Evolutionary conservation across 2,113 vertebrate genomes (phyloP).

Genomic region (Oxyruncus cristatus): DNA sequence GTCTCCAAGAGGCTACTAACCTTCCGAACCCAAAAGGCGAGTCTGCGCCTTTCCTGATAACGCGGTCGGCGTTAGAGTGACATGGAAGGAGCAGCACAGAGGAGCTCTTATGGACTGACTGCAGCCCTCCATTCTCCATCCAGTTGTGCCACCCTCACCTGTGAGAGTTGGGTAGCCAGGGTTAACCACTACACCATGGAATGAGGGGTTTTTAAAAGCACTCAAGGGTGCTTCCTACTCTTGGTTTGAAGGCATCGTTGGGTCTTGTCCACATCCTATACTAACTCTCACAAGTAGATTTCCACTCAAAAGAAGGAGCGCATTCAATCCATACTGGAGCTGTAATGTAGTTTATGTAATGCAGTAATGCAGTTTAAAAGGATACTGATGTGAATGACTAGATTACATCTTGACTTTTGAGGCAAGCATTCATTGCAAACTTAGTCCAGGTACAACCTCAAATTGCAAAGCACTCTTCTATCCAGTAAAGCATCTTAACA

Average conservation of each 20-base stretch:
- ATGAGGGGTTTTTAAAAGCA: not conserved
- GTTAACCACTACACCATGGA: not conserved
- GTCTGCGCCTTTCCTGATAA: too few species aligned
- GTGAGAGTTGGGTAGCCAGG: too few species aligned
- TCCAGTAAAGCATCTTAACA: not conserved
- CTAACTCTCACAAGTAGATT: not conserved
- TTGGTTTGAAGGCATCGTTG: not conserved
- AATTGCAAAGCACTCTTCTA: not conserved
- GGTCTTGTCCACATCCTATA: not conserved
- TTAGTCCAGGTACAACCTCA: not conserved
- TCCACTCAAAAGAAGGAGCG: not conserved
- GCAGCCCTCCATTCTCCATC: rapidly evolving
- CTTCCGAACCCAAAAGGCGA: too few species aligned
- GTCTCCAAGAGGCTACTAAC: too few species aligned
- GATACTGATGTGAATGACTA: not conserved
- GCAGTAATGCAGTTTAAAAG: not conserved
- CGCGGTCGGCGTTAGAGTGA: too few species aligned
- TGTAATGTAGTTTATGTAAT: not conserved
- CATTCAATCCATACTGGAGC: not conserved
- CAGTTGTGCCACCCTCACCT: rapidly evolving
- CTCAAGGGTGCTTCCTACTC: not conserved
- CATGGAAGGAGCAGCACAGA: too few species aligned
- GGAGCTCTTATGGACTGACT: rapidly evolving
- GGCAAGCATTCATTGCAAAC: not conserved
- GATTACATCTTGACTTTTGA: not conserved